Conservation (phyloP, 2,113 vertebrate species). For the Calonectris borealis region DNA sequence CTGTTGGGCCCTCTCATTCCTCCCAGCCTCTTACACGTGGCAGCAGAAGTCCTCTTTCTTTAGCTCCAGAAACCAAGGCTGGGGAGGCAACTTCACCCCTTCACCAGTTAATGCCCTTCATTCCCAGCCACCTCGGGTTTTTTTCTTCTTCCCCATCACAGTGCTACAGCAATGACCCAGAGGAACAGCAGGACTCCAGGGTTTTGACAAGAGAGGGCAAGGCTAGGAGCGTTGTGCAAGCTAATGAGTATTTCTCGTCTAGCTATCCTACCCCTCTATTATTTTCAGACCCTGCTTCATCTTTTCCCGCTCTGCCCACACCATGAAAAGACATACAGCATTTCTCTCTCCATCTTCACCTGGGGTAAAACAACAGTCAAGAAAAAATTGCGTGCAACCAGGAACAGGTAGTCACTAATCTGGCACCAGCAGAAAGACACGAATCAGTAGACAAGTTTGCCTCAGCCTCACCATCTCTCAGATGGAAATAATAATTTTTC, state of each 20-base stretch:
- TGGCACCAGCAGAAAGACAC: neutral
- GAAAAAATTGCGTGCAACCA: neutral
- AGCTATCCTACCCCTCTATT: neutral
- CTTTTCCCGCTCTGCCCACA: neutral
- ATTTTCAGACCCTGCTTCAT: neutral
- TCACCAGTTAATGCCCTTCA: neutral
- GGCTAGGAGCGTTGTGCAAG: neutral
- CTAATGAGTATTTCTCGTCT: neutral
- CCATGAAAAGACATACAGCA: neutral
- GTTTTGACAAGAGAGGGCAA: neutral
- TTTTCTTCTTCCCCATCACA: neutral
- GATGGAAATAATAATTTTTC: neutral
- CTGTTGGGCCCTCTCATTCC: neutral
- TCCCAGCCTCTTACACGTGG: fast-evolving
- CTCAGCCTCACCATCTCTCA: neutral
- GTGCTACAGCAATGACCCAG: neutral
- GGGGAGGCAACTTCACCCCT: neutral
- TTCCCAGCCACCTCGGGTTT: neutral
- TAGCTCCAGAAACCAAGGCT: neutral
- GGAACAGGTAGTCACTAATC: neutral
- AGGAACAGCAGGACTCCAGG: neutral
- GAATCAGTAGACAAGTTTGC: neutral
- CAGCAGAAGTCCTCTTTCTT: neutral
- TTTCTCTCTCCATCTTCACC: neutral
- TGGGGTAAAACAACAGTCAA: neutral